Percentiles rank a stretch among this genome's conserved stretches.
phyloP scores from a whole-genome alignment of 2,888 invertebrate genomes.

The Petrolisthes cinctipes region DNA sequence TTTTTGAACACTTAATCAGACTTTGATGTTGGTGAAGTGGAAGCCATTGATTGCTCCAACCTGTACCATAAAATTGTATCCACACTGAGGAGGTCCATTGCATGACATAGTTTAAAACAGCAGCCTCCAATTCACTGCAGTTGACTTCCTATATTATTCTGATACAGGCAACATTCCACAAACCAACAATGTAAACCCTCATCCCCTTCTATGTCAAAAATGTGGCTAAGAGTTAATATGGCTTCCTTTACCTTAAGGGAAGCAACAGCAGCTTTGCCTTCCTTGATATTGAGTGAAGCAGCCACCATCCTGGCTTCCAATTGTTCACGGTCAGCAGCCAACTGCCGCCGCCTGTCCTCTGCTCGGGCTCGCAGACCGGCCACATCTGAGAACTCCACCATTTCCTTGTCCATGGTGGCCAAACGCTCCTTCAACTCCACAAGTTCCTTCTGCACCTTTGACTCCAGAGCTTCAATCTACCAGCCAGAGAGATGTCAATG shows the following conservation, averaged over 20 bases:
- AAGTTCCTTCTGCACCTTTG: constrained; percentile 76
- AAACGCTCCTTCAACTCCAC: constrained; percentile 72
- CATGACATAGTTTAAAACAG: too few relatives aligned
- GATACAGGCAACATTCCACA: too few relatives aligned
- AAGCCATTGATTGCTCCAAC: neutral
- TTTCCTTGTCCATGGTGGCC: constrained; percentile 76
- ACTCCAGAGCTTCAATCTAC: constrained; percentile 77
- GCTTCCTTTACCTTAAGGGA: constrained; percentile 44
- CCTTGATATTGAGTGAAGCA: constrained; percentile 31
- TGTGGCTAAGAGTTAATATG: too few relatives aligned
- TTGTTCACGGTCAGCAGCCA: constrained; percentile 73
- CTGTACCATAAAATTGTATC: neutral
- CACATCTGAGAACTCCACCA: constrained; percentile 70
- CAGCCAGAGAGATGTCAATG: neutral
- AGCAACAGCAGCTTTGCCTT: constrained; percentile 43
- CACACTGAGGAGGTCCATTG: too few relatives aligned
- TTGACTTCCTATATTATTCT: too few relatives aligned
- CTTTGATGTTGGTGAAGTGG: neutral
- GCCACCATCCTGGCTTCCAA: constrained; percentile 69
- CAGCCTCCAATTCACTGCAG: too few relatives aligned
- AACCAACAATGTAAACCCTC: too few relatives aligned
- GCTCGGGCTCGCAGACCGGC: constrained; percentile 74
- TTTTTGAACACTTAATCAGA: neutral
- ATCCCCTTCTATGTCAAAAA: too few relatives aligned
- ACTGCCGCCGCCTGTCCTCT: constrained; percentile 73